Conservation (phyloP, 2,113 vertebrate genomes). For the Myocastor coypus region DNA sequence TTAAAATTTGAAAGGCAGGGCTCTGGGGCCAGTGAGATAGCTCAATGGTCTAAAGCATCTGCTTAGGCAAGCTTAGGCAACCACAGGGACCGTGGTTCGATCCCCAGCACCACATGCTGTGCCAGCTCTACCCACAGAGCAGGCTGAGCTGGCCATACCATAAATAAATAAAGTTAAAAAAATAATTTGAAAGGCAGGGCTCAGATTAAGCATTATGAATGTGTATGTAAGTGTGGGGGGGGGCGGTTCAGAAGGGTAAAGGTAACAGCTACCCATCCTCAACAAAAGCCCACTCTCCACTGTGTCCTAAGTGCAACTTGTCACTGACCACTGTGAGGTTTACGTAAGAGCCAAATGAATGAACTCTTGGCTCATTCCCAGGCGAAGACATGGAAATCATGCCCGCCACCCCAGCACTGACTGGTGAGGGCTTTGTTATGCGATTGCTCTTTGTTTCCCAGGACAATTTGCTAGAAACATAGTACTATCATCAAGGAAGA, state of each 20-base stretch:
- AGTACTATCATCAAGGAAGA: not conserved
- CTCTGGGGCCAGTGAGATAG: no score
- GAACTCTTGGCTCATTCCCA: not conserved
- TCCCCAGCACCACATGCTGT: no score
- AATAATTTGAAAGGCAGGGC: conserved; percentile 68
- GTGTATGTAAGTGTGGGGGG: not conserved
- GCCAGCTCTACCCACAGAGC: no score
- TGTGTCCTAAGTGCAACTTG: not conserved
- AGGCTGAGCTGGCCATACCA: no score
- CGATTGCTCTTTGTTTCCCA: not conserved
- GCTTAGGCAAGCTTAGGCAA: no score
- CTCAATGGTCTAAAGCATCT: no score
- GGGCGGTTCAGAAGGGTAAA: not conserved
- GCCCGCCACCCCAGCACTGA: no score
- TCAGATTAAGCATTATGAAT: conserved; percentile 49
- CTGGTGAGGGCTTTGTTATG: not conserved
- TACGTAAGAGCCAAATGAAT: not conserved
- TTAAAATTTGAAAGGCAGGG: conserved; percentile 75
- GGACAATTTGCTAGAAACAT: not conserved
- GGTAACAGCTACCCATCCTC: no score
- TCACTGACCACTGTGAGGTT: not conserved
- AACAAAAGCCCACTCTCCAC: not conserved
- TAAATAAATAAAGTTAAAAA: no score
- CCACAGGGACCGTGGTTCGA: no score
- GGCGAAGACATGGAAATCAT: not conserved